These are phyloP conservation scores for Myocastor coypus DNA, from an alignment of 2,113 vertebrate species.

Conservation along the genomic window DNA sequence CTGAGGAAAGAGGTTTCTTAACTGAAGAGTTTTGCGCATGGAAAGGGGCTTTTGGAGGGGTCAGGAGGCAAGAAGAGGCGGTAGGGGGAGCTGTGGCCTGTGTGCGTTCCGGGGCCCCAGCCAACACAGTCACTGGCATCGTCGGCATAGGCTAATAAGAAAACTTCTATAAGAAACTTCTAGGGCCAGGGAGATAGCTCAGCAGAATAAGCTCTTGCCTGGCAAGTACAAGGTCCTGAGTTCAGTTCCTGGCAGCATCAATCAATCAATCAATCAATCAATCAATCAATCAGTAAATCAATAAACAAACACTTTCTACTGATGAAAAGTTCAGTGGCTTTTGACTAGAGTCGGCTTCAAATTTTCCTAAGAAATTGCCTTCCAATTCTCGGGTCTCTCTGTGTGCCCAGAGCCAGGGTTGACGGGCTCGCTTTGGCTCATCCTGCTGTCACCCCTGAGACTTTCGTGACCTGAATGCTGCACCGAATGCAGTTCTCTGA, in stretches of 20 bases:
- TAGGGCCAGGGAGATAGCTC: no score
- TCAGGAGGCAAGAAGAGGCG: background rate
- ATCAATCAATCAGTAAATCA: no score
- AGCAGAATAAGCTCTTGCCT: no score
- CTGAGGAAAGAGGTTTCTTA: background rate
- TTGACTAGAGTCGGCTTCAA: background rate
- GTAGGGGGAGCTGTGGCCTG: background rate
- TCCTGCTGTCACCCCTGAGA: background rate
- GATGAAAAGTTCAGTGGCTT: background rate
- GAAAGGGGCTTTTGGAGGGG: background rate
- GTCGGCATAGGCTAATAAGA: background rate
- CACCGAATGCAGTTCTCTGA: background rate
- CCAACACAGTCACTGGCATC: background rate
- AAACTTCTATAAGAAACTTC: no score
- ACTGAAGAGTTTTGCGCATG: background rate
- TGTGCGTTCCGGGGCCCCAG: background rate
- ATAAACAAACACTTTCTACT: background rate
- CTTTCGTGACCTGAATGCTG: background rate
- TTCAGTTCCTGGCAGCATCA: no score
- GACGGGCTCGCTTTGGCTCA: background rate
- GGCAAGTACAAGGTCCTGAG: no score
- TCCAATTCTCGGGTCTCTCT: background rate
- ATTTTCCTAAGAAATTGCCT: background rate
- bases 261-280: no score
- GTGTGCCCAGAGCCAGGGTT: background rate